Base-by-base conservation (phyloP, 2,797 vertebrate genomes). In the Takifugu rubripes region DNA sequence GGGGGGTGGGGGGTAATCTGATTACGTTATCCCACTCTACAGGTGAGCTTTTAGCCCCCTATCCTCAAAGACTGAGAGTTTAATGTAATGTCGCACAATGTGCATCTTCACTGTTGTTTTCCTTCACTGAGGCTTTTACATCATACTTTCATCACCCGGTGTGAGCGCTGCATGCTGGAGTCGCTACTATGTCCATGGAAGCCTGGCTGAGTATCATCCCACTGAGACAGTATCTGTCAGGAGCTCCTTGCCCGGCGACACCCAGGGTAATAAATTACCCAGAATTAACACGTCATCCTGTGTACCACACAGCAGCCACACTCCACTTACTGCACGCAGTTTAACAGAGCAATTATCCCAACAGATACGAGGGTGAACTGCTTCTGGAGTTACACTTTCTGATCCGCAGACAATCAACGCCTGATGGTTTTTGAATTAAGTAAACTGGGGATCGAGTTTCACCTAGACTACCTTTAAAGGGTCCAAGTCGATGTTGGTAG, bases 291-390 rank as follows among this genome's bases (percentile, higher is more conserved):
- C 82, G 86, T 87, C 85, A 87, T 85, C 70, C 79, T 75, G 63
- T 29, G 68, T 78, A 78, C 61, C 66, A 59, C 78, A 71, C 79
- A 77, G 72, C 65, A 72, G 68, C 73, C 68, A 10, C 80, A 66
- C 72, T 81, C 67, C 68, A 66, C 84, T 87, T 75, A 75, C 55
- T 40, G 82, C 82, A 83, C 63, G 77, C 79, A 73, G 81, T 83
- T 82, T 90, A 91, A 90, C 91, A 86, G 87, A 85, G 83, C 87
- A 88, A 88, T 91, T 91, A 91, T 87, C 84, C 78, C 89, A 91
- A 89, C 86, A 82, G 81, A 85, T 82, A 55, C 61, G 47, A 64
- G 66, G 74, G 67, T 66, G 73, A 77, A 82, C 80, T 70, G 75
- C 72, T 82, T 72, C 79, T 76, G 61, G 66, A 78, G 77, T 50